These are phyloP conservation scores for Acomys russatus DNA, from an alignment of 2,797 vertebrate genomes.

Conservation along the genomic window DNA sequence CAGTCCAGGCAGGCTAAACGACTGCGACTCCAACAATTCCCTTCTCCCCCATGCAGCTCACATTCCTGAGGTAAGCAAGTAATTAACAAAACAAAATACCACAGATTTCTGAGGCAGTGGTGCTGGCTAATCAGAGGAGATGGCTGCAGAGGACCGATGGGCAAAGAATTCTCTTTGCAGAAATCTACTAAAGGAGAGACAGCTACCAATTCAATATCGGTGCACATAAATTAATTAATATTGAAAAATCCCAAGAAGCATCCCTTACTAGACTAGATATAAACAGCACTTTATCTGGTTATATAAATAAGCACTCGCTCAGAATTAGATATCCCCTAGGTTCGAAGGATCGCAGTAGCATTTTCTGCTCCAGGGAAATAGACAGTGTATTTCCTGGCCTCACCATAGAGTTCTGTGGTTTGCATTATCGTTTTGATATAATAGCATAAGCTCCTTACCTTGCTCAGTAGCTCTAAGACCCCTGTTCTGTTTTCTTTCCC, in stretches of 20 bases:
- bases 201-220: neutral
- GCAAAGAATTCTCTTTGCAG: neutral
- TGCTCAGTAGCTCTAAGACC: slow-evolving; percentile 1
- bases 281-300: neutral
- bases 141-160: neutral
- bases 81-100: slow-evolving; percentile 12
- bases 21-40: neutral
- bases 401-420: neutral
- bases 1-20: slow-evolving; percentile 50
- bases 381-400: neutral
- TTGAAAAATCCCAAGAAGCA: slow-evolving; percentile 19
- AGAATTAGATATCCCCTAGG: slow-evolving; percentile 9
- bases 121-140: neutral
- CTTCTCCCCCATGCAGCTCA: neutral
- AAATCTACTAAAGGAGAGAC: neutral
- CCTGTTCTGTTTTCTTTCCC: slow-evolving; percentile 22
- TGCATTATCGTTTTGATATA: slow-evolving; percentile 32
- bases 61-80: slow-evolving; percentile 43
- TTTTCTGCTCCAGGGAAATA: neutral
- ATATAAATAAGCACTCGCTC: neutral
- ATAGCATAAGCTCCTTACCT: slow-evolving; percentile 28
- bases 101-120: neutral
- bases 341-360: neutral
- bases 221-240: slow-evolving; percentile 10
- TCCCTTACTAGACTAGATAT: neutral